phyloP scores from a whole-genome alignment of 2,113 vertebrate genomes.

The Elanoides forficatus region DNA sequence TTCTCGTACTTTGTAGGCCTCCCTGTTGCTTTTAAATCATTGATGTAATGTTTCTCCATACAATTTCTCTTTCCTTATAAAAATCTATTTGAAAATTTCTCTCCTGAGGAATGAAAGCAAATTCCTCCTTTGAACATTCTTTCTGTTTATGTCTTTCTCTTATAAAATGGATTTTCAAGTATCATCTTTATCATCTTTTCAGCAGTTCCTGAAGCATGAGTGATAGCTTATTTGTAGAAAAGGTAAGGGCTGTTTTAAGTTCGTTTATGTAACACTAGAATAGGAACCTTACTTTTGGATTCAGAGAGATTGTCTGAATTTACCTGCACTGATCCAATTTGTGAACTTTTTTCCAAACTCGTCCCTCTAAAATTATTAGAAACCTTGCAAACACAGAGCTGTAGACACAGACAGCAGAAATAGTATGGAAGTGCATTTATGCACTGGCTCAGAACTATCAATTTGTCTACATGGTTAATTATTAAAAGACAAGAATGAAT shows the following conservation, averaged over 20 bases:
- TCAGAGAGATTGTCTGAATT: not conserved
- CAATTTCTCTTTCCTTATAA: not conserved
- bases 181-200: not conserved
- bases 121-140: not conserved
- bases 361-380: not conserved
- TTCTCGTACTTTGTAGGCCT: not conserved
- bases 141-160: not conserved
- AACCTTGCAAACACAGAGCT: not conserved
- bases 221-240: not conserved
- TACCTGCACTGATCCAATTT: not conserved
- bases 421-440: not conserved
- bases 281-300: not conserved
- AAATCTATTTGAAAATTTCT: not conserved
- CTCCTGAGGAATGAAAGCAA: not conserved
- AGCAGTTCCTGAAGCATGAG: not conserved
- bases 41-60: not conserved
- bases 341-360: not conserved
- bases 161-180: not conserved
- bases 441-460: not conserved
- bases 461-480: not conserved
- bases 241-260: not conserved
- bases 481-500: not conserved
- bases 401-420: not conserved
- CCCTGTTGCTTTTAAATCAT: not conserved
- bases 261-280: not conserved